phyloP scores from a whole-genome alignment of 2,888 invertebrate genomes.

The Heliconius ethilla region DNA sequence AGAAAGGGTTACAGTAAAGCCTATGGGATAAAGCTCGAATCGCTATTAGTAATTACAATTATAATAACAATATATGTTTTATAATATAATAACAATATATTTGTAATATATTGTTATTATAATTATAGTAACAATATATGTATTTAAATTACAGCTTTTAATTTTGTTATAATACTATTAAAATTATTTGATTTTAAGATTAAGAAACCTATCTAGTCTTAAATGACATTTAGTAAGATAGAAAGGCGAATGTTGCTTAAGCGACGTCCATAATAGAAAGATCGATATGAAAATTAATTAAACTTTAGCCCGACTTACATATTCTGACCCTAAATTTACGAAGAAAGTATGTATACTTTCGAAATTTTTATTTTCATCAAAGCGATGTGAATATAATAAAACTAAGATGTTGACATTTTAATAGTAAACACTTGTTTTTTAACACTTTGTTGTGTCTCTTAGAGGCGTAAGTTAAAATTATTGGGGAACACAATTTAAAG shows the following conservation, averaged over 20 bases:
- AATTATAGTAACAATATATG: slow-evolving; percentile 18
- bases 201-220: slow-evolving; percentile 56
- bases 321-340: slow-evolving; percentile 26
- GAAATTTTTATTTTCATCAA: slow-evolving; percentile 20
- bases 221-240: slow-evolving; percentile 60
- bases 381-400: slow-evolving; percentile 30
- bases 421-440: slow-evolving; percentile 11
- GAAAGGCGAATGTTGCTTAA: slow-evolving; percentile 69
- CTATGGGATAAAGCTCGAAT: slow-evolving; percentile 77
- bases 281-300: slow-evolving; percentile 59
- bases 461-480: slow-evolving; percentile 51
- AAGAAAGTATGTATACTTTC: slow-evolving; percentile 19
- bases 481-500: slow-evolving; percentile 78
- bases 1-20: slow-evolving; percentile 57
- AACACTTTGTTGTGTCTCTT: slow-evolving; percentile 35
- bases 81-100: slow-evolving; percentile 30
- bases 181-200: slow-evolving; percentile 34
- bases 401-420: slow-evolving; percentile 32
- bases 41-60: slow-evolving; percentile 59
- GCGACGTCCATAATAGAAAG: slow-evolving; percentile 55
- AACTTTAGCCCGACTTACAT: slow-evolving; percentile 40
- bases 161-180: slow-evolving; percentile 32
- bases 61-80: slow-evolving; percentile 50
- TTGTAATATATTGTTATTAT: slow-evolving; percentile 27
- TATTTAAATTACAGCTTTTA: slow-evolving; percentile 31